These are phyloP conservation scores for Furcifer pardalis DNA, from an alignment of 2,797 vertebrate genomes.

Conservation along the genomic window DNA sequence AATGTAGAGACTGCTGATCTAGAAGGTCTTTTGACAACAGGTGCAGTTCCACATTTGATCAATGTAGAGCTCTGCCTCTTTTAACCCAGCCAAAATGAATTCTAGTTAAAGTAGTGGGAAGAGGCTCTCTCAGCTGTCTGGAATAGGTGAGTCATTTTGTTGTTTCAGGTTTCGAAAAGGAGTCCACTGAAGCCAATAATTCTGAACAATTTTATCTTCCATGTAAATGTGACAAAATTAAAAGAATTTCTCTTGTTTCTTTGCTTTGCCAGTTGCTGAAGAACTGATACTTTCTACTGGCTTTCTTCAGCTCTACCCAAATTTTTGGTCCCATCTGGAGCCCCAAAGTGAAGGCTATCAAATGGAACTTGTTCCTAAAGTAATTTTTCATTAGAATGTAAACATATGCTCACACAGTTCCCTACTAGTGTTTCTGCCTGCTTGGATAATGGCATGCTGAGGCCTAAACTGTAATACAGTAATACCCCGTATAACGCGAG, in stretches of 20 bases:
- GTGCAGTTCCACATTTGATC: not conserved
- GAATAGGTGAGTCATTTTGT: not conserved
- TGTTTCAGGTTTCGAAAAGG: not conserved
- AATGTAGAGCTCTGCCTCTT: not conserved
- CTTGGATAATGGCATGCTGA: not conserved
- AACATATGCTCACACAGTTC: not conserved
- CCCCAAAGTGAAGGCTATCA: not conserved
- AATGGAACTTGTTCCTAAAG: not conserved
- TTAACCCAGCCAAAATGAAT: not conserved
- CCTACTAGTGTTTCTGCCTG: not conserved
- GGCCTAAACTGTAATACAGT: no score
- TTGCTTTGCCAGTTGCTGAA: not conserved
- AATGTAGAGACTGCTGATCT: no score
- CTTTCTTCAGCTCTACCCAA: not conserved
- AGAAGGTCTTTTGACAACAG: no score
- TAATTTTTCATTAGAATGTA: no score
- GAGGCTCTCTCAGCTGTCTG: not conserved
- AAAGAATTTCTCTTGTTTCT: not conserved
- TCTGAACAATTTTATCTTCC: not conserved
- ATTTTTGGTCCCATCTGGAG: not conserved
- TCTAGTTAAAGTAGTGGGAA: not conserved
- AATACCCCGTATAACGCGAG: no score
- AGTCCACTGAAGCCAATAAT: not conserved
- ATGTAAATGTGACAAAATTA: not conserved
- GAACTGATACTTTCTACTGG: not conserved